Base-by-base conservation (phyloP, 2,797 vertebrate genomes). In the Takifugu rubripes region DNA sequence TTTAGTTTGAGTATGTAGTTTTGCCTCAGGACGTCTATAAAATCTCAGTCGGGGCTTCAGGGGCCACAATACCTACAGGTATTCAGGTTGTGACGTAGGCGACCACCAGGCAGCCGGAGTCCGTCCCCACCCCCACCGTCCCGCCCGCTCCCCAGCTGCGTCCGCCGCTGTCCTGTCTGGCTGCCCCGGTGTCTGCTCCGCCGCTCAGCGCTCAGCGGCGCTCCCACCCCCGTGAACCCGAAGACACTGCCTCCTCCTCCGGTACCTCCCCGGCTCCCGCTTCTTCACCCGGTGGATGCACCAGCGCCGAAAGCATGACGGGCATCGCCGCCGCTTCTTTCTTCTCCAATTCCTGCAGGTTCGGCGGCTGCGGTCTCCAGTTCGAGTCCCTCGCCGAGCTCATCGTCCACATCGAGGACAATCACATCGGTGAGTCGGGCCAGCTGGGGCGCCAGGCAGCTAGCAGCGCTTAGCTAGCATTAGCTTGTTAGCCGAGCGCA, bases 261-360 rank as follows among this genome's bases (percentile, higher is more conserved):
- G 60, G 79, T 77, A 78, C 87, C 83, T 61, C 87, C 89, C 90
- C 81, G 81, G 68, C 68, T 75, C 17, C 69, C 66, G 45, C 49
- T 43, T 46, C 49, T 17, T 17, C 49, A 36, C 9, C 85, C 82
- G 70, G 91, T 93, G 90, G 82, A 95, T 94, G 94, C 84, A 84
- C 83, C 79, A 79, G 55, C 69, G 58, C 68, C 68, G 64, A 7
- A 64, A 81, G 58, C 77, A 86, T 88, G 86, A 86, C 85, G 72
- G 94, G 94, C 92, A 96, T 98, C 92, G 96, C 96, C 87, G 96
- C 96, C 83, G 96, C 95, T 90, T 98, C 96, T 90, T 98, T 98
- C 91, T 98, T 98, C 90, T 97, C 96, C 77, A 98, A 98, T 85
- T 92, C 90, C 81, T 98, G 96, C 93, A 93, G 94, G 73, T 98